Conservation (phyloP, 2,797 vertebrate genomes). For the Eulemur rubriventer region DNA sequence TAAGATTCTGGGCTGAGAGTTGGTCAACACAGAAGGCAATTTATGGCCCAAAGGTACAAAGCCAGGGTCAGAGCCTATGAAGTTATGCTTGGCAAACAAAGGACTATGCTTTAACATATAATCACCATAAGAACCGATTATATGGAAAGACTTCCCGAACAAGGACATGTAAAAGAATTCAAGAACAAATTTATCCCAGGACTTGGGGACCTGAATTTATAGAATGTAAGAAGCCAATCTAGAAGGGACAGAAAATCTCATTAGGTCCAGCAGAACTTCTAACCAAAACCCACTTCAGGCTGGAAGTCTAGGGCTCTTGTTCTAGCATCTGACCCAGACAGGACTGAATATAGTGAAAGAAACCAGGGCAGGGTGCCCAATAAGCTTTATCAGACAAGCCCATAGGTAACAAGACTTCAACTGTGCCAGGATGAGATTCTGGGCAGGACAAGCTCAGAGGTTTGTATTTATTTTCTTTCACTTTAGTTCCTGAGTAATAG, state of each 20-base stretch:
- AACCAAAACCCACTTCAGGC: background rate
- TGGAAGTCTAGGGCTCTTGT: background rate
- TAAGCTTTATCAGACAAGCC: background rate
- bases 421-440: background rate
- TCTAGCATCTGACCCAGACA: background rate
- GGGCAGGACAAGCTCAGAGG: background rate
- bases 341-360: background rate
- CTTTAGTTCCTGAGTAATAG: background rate
- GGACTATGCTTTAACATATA: background rate
- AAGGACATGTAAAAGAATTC: background rate
- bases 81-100: background rate
- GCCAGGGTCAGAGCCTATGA: background rate
- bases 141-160: background rate
- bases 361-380: background rate
- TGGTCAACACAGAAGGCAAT: background rate
- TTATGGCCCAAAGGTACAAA: background rate
- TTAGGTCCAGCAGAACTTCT: background rate
- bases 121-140: background rate
- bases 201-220: background rate
- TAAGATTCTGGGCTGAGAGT: background rate
- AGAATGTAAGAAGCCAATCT: background rate
- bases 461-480: slow-evolving; percentile 38
- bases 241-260: slow-evolving; percentile 37
- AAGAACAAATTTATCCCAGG: background rate
- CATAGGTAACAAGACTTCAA: background rate